Evolutionary conservation across 2,888 invertebrate genomes (phyloP), one percentile per base, ranked within the genome.

Genomic region (Plagiodera versicolora): DNA sequence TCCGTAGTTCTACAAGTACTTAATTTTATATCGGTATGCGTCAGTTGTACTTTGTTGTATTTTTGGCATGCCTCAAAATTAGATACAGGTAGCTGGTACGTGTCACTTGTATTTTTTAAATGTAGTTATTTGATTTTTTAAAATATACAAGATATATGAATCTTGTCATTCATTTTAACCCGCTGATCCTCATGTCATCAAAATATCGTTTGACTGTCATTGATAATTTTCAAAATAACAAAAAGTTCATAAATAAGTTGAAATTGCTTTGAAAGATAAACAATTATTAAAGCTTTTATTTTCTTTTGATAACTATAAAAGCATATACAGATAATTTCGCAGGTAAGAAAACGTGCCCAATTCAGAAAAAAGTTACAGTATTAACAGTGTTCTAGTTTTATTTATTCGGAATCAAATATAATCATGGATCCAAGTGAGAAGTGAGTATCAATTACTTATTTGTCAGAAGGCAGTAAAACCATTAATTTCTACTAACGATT

Each of bases 71-170:
- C 8, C 6, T 14, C 16, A 53, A 32, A 18, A 19, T 24, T 24
- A 39, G n/a, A n/a, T 39, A 39, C 39, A 51, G 35, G 19, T 52
- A 52, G 18, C 35, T 52, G 46, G 32, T 56, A 48, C 60, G 47
- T 56, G 61, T 47, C 44, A 61, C 62, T 63, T 68, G 57, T 67
- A 67, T 50, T 51, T 50, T 35, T 60, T 56, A 28, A 49, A 49
- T 67, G 68, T 70, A 70, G 68, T 56, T 55, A 52, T 52, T 67
- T 35, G 63, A 48, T 56, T 63, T 61, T 59, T 66, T 56, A 48
- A 70, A 67, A 71, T 71, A 71, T 67, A 71, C 54, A 65, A 63
- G 64, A 61, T 58, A 62, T 45, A 56, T 65, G 49, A n/a, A 60
- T 30, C 55, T 62, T 63, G 64, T 63, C 51, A 62, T 66, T 67